Conservation (phyloP, 2,888 invertebrate genomes). For the Desoria tigrina region DNA sequence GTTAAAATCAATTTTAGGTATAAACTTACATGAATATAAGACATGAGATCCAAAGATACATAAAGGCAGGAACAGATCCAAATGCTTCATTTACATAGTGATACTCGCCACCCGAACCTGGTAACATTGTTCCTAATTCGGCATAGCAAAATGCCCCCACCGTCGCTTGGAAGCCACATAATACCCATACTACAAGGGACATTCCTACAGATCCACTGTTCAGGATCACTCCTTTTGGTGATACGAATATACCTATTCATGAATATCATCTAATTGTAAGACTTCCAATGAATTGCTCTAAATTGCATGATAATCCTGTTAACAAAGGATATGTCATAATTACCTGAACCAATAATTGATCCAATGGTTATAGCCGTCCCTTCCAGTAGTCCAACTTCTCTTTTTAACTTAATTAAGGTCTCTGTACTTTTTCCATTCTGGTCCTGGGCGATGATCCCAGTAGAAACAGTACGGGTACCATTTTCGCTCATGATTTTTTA, state of each 20-base stretch:
- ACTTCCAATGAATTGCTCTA: too few relatives aligned
- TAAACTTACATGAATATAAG: constrained; percentile 67
- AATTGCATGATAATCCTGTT: constrained; percentile 61
- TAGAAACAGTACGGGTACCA: too few relatives aligned
- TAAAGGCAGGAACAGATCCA: constrained; percentile 74
- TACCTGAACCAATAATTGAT: constrained; percentile 86
- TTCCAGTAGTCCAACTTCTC: constrained; percentile 79
- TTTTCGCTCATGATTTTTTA: too few relatives aligned
- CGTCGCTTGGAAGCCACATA: constrained; percentile 70
- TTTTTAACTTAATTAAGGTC: constrained; percentile 28
- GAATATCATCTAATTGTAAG: too few relatives aligned
- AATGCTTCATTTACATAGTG: constrained; percentile 76
- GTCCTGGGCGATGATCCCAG: too few relatives aligned
- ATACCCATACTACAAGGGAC: constrained; percentile 75
- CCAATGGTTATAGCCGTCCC: constrained; percentile 94
- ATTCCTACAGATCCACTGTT: constrained; percentile 75
- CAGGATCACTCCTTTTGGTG: constrained; percentile 75
- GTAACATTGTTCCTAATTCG: constrained; percentile 79
- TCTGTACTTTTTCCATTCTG: too few relatives aligned
- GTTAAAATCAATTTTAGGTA: background rate
- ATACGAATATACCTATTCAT: constrained; percentile 76
- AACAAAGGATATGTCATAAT: background rate
- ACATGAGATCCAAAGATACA: constrained; percentile 75
- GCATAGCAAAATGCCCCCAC: constrained; percentile 91
- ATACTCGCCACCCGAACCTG: constrained; percentile 79